Conservation (phyloP, 2,113 vertebrate genomes). For the Cathartes aura region DNA sequence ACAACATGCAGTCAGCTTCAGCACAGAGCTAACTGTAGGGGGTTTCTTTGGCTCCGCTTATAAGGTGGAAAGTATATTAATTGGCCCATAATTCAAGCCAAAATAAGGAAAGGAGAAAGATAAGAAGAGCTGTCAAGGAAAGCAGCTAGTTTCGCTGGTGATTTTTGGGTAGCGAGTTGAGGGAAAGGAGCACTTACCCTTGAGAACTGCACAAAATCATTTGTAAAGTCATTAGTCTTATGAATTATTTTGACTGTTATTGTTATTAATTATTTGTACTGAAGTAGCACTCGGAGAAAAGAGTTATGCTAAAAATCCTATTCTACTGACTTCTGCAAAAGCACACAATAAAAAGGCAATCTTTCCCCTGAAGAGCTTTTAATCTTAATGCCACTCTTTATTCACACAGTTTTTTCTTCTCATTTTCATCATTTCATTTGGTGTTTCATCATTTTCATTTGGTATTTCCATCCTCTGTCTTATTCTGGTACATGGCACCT, state of each 20-base stretch:
- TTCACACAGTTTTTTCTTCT: neutral
- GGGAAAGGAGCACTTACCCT: slow-evolving; percentile 9
- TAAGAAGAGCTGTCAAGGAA: neutral
- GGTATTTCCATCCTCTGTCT: neutral
- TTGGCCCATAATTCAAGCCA: slow-evolving; percentile 35
- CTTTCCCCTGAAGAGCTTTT: neutral
- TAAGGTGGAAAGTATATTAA: slow-evolving; percentile 9
- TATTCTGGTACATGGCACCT: neutral
- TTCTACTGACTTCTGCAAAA: neutral
- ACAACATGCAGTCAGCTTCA: neutral
- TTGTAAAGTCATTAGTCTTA: slow-evolving; percentile 31
- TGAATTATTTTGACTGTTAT: slow-evolving; percentile 42
- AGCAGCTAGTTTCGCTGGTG: neutral
- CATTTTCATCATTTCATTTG: neutral
- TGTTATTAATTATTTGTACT: slow-evolving; percentile 61
- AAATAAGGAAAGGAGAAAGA: neutral
- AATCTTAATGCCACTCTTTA: neutral
- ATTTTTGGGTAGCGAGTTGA: neutral
- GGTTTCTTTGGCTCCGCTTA: neutral
- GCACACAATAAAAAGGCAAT: neutral
- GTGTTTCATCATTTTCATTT: neutral
- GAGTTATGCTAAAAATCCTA: neutral
- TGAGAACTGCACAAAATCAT: neutral
- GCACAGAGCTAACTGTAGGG: neutral
- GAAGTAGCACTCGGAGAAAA: slow-evolving; percentile 11